These are phyloP conservation scores for Momotus momota DNA, from an alignment of 2,797 vertebrate species.

Conservation along the genomic window DNA sequence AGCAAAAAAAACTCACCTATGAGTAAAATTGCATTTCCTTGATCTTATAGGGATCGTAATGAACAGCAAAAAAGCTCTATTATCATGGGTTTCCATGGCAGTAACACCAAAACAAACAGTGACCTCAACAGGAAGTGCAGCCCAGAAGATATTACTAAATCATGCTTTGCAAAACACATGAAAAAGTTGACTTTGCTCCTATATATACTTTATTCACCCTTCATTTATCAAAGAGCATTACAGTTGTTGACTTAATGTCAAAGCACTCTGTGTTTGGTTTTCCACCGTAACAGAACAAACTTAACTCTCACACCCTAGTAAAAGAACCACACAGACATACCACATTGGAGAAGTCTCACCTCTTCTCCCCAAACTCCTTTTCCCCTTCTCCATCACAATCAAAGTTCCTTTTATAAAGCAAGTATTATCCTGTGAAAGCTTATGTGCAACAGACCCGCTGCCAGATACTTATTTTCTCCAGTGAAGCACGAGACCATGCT, in stretches of 20 bases:
- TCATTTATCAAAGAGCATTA: conserved; percentile 5
- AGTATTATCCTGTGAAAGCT: neutral
- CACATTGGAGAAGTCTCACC: neutral
- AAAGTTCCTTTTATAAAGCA: neutral
- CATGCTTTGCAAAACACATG: neutral
- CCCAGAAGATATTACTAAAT: conserved; percentile 27
- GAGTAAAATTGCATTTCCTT: neutral
- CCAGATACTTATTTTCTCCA: neutral
- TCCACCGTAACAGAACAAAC: neutral
- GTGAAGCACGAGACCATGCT: neutral
- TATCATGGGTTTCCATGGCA: conserved; percentile 48
- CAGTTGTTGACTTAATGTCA: conserved; percentile 7
- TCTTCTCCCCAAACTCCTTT: neutral
- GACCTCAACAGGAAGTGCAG: conserved; percentile 56
- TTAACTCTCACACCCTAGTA: fast-evolving
- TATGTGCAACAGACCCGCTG: neutral
- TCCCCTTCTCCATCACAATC: neutral
- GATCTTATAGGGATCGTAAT: neutral
- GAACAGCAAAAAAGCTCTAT: neutral
- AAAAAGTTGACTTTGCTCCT: conserved; percentile 30
- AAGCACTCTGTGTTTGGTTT: neutral
- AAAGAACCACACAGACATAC: neutral
- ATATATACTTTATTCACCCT: neutral
- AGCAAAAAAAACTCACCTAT: neutral
- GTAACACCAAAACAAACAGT: conserved; percentile 66